Evolutionary conservation across 1,140 invertebrate species (phyloP).

Genomic region (Tetragnatha versicolor): DNA sequence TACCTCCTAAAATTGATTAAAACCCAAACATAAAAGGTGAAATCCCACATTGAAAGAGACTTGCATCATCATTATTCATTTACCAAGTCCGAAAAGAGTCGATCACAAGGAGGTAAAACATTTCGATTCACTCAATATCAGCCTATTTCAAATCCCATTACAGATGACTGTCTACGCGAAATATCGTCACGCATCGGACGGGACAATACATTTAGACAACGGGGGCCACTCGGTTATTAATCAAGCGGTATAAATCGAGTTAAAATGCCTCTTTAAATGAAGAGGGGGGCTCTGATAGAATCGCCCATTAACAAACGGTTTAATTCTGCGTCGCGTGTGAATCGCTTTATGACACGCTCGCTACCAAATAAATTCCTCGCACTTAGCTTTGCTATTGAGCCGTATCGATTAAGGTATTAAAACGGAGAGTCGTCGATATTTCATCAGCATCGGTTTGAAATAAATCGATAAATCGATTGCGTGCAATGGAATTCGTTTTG

Average conservation of each 20-base stretch:
- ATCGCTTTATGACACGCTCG: not conserved
- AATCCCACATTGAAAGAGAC: too few species aligned
- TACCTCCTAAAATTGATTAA: too few species aligned
- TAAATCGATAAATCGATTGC: slow-evolving; percentile 36
- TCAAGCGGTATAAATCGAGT: slow-evolving; percentile 5
- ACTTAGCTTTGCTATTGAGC: slow-evolving; percentile 38
- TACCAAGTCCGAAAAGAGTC: too few species aligned
- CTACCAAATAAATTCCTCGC: slow-evolving; percentile 21
- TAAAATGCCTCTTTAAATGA: not conserved
- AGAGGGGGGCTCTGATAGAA: not conserved
- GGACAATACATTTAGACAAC: too few species aligned
- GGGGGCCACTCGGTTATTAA: not conserved
- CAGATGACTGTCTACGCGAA: too few species aligned
- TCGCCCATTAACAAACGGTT: slow-evolving; percentile 3
- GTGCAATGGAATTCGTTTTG: too few species aligned
- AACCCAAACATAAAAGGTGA: too few species aligned
- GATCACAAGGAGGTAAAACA: too few species aligned
- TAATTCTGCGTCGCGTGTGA: not conserved
- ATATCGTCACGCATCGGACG: too few species aligned
- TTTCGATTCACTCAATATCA: too few species aligned
- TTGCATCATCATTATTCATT: too few species aligned
- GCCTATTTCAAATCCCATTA: too few species aligned
- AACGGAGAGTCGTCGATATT: slow-evolving; percentile 23
- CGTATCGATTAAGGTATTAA: slow-evolving; percentile 38
- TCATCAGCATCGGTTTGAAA: slow-evolving; percentile 12